Conservation (phyloP, 2,113 vertebrate genomes). For the Podarcis raffonei region DNA sequence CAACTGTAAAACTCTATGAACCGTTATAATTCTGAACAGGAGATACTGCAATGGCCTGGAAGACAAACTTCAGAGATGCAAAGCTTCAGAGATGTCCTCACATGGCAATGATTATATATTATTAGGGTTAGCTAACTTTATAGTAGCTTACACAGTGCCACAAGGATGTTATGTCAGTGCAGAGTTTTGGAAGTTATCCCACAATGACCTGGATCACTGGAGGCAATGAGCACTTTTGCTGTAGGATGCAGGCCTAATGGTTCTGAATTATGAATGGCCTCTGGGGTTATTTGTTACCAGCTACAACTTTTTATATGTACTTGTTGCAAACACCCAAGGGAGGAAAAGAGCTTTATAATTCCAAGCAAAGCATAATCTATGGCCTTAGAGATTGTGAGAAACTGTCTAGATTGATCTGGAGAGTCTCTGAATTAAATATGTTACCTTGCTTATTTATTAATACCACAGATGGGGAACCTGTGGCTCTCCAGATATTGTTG, state of each 20-base stretch:
- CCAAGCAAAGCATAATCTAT: neutral
- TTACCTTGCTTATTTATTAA: neutral
- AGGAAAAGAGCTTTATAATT: neutral
- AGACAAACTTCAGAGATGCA: neutral
- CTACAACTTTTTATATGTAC: neutral
- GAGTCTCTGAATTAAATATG: neutral
- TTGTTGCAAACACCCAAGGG: neutral
- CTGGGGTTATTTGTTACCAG: neutral
- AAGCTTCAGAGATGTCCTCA: neutral
- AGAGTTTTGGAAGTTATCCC: neutral
- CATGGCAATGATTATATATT: neutral
- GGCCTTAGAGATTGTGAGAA: neutral
- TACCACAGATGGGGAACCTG: neutral
- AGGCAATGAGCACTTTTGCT: neutral
- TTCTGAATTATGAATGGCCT: neutral
- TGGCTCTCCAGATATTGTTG: neutral
- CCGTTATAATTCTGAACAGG: neutral
- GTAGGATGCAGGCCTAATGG: neutral
- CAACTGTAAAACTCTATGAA: neutral
- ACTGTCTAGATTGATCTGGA: neutral
- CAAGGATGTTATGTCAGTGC: neutral
- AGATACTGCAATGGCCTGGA: neutral
- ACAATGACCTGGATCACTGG: neutral
- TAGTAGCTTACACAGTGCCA: neutral
- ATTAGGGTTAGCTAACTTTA: neutral